Evolutionary conservation across 2,797 vertebrate genomes (phyloP).

Genomic region (Sphenopsis melanotis): DNA sequence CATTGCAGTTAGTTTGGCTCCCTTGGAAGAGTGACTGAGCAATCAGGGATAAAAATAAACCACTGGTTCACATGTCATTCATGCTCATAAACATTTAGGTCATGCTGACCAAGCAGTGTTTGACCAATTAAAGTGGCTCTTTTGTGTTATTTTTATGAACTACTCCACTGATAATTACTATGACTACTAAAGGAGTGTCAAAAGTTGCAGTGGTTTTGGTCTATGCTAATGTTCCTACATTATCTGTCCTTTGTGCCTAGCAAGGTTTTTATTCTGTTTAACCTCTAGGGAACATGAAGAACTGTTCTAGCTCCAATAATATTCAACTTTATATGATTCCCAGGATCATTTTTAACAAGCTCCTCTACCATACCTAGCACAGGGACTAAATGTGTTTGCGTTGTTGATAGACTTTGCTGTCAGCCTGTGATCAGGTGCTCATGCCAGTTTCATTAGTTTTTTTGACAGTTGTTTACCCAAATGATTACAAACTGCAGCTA

Average conservation of each 20-base stretch:
- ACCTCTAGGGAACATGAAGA: not conserved
- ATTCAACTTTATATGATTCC: not conserved
- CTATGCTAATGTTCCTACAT: not conserved
- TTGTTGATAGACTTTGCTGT: not conserved
- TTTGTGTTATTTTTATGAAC: not conserved
- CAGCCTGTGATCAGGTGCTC: not conserved
- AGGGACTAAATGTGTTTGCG: not conserved
- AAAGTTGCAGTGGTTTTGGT: not conserved
- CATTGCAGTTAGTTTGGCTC: not conserved
- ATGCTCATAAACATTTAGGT: not conserved
- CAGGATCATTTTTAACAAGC: not conserved
- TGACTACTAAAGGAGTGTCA: not conserved
- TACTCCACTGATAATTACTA: not conserved
- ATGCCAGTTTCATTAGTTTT: not conserved
- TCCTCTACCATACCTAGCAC: not conserved
- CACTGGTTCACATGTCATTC: not conserved
- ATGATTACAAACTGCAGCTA: not conserved
- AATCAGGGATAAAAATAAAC: slow-evolving; percentile 4
- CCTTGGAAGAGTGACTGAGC: not conserved
- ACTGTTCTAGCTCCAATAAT: not conserved
- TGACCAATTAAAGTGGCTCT: not conserved
- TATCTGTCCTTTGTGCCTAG: not conserved
- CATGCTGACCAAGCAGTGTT: not conserved
- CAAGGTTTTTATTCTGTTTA: not conserved
- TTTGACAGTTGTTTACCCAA: not conserved